Conservation (phyloP, 2,113 vertebrate genomes). For the Brachypodius melanocephalos region DNA sequence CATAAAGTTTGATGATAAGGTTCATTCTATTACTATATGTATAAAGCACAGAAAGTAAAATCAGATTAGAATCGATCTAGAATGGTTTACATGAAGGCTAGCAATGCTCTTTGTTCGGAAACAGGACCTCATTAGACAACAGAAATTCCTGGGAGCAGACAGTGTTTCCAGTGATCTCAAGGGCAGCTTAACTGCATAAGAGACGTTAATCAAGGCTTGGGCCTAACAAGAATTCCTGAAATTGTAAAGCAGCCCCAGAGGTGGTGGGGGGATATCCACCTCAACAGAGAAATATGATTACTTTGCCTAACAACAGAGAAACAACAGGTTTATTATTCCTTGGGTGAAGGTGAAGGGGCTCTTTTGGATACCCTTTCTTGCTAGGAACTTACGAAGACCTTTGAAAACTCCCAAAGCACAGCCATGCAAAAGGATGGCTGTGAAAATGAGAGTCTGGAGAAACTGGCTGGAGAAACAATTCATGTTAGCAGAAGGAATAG, state of each 20-base stretch:
- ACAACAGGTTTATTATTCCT: neutral
- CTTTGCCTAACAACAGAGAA: neutral
- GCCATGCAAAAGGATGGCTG: neutral
- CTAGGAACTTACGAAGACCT: neutral
- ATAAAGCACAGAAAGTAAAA: neutral
- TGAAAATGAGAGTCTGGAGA: neutral
- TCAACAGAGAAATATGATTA: neutral
- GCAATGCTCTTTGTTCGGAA: neutral
- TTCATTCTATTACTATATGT: neutral
- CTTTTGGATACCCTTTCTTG: neutral
- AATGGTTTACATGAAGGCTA: neutral
- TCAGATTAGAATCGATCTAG: neutral
- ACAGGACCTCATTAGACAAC: neutral
- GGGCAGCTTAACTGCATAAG: neutral
- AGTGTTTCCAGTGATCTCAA: neutral
- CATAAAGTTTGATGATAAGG: neutral
- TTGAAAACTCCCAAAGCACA: neutral
- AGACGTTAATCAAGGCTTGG: neutral
- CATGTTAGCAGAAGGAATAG: neutral
- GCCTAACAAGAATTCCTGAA: neutral
- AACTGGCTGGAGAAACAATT: neutral
- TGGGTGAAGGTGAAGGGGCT: accelerated
- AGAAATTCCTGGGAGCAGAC: neutral
- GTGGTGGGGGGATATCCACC: neutral
- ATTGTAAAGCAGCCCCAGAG: accelerated